Conservation (phyloP, 2,888 invertebrate genomes). For the Hybos culiciformis region DNA sequence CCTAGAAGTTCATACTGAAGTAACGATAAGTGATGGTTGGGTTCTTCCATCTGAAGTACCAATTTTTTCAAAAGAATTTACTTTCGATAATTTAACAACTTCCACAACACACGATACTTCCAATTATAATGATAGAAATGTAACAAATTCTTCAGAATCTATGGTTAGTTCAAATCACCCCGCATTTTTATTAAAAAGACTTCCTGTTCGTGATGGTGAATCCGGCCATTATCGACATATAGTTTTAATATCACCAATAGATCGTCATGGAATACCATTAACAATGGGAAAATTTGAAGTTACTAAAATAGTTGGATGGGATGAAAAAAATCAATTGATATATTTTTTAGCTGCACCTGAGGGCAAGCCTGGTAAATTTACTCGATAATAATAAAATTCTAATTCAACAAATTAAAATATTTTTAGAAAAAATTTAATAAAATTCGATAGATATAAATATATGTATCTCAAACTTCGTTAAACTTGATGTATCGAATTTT, state of each 20-base stretch:
- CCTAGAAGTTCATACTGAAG: conserved; percentile 45
- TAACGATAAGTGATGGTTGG: conserved; percentile 36
- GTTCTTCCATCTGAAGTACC: conserved; percentile 32
- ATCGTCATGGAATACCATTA: conserved; percentile 36
- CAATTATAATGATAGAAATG: neutral
- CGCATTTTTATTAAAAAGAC: conserved; percentile 38
- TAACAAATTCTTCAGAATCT: neutral
- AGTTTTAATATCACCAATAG: conserved; percentile 34
- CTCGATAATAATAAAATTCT: too few relatives aligned
- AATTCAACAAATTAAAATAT: too few relatives aligned
- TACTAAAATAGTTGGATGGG: conserved; percentile 62
- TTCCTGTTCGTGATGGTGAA: conserved; percentile 48
- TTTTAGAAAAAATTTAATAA: too few relatives aligned
- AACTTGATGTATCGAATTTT: too few relatives aligned
- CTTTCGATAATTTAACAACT: neutral
- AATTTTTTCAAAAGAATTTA: conserved; percentile 25
- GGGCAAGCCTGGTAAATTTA: conserved; percentile 63
- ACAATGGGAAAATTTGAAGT: conserved; percentile 66
- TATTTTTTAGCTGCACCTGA: conserved; percentile 72
- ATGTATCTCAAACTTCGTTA: too few relatives aligned
- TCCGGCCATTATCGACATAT: conserved; percentile 48
- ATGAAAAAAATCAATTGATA: conserved; percentile 54
- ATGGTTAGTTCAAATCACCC: conserved; percentile 19
- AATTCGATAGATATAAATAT: too few relatives aligned
- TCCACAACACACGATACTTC: neutral